Evolutionary conservation across 2,888 invertebrate species (phyloP).

Genomic region (Tetropium fuscum): DNA sequence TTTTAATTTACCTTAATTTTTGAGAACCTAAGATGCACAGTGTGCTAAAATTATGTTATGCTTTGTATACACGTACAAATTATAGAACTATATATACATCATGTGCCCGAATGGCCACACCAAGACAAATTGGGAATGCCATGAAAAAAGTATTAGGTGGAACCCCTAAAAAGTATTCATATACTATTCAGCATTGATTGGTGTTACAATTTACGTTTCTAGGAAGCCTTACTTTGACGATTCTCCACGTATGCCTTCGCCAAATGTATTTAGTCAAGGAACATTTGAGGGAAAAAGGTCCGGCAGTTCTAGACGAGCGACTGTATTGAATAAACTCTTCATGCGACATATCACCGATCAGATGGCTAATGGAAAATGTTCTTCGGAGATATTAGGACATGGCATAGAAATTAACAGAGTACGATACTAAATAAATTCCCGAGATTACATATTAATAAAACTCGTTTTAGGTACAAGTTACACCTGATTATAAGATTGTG

Average conservation of each 20-base stretch:
- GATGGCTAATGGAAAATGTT: constrained; percentile 78
- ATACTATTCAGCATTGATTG: neutral
- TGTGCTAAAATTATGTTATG: neutral
- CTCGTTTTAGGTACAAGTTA: constrained; percentile 71
- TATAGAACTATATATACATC: constrained; percentile 12
- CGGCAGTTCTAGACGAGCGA: constrained; percentile 70
- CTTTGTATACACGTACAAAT: neutral
- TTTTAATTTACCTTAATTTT: no score
- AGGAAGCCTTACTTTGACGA: constrained; percentile 55
- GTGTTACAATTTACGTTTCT: constrained; percentile 11
- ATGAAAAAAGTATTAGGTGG: constrained; percentile 49
- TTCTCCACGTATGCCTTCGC: constrained; percentile 49
- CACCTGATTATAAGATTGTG: constrained; percentile 74
- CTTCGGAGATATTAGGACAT: constrained; percentile 72
- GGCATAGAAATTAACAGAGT: constrained; percentile 82
- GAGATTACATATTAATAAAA: neutral
- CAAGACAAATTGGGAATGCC: constrained; percentile 45
- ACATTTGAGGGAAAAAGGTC: constrained; percentile 68
- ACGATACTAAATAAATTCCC: constrained; percentile 19
- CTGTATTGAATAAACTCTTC: constrained; percentile 82
- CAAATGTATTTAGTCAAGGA: constrained; percentile 59
- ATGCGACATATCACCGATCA: constrained; percentile 85
- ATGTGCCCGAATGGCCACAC: constrained; percentile 5
- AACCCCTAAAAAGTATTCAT: constrained; percentile 38
- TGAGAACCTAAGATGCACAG: neutral